A percentile compares a stretch with the other conserved stretches of the same genome.
These are phyloP conservation scores for Halcyon leucocephala DNA, from an alignment of 2,797 vertebrate species.

Conservation along the genomic window DNA sequence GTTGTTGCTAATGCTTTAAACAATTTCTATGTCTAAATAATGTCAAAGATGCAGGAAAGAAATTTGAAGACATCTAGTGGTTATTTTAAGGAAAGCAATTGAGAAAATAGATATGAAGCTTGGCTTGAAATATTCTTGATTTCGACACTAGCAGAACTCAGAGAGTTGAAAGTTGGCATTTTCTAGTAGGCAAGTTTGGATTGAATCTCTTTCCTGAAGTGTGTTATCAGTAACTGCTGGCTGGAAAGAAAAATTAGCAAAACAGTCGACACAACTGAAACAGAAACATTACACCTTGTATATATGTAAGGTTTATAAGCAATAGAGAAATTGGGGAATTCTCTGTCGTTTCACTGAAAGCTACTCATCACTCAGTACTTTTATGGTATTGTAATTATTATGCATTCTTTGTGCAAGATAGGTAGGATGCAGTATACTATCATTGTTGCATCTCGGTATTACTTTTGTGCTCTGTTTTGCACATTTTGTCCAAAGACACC, in stretches of 20 bases:
- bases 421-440: neutral
- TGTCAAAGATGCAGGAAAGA: neutral
- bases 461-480: neutral
- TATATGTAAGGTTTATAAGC: neutral
- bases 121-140: neutral
- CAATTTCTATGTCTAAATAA: neutral
- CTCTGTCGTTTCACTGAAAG: neutral
- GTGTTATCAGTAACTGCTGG: neutral
- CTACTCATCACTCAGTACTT: neutral
- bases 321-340: neutral
- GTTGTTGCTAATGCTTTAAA: neutral
- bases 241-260: neutral
- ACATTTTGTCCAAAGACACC: neutral
- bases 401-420: neutral
- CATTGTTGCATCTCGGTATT: neutral
- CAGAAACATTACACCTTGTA: neutral
- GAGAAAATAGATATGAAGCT: neutral
- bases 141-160: neutral
- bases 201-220: neutral
- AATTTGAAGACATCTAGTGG: slow-evolving; percentile 51
- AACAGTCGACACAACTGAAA: neutral
- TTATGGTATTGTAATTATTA: neutral
- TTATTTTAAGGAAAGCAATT: slow-evolving; percentile 5
- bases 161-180: neutral
- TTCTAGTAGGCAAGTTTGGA: neutral